Evolutionary conservation across 2,888 invertebrate species (phyloP), one percentile per base, ranked within the genome.

Genomic region (Ormyrus thymus): DNA sequence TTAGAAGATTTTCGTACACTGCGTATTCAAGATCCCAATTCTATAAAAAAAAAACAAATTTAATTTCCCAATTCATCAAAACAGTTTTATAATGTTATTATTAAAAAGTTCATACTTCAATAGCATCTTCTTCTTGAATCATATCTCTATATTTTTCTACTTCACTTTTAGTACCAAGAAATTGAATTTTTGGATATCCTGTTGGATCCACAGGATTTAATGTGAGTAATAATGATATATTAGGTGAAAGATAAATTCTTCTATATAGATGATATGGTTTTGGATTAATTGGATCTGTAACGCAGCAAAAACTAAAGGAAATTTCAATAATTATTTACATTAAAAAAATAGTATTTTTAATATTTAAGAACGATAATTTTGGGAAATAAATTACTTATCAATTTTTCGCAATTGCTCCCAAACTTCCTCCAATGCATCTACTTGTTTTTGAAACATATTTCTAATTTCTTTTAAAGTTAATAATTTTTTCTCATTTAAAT

Each of bases 261-360:
- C 90, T 83, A 74, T 89, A 87, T 7, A 89, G 81, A 79, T 90
- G 89, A 70, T 84, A 84, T 8, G 87, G 87, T 76, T 87, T 88
- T 68, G 89, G 88, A 66, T 83, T 51, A 0, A 83, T 66, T 66
- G 90, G 90, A 83, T 89, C 90, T 15, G 87, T 80, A n/a, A 90
- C 84, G 82, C 86, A 86, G 59, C 89, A 89, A n/a, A 85, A 83
- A 53, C 90, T 90, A 59, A 83, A 76, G 78, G 61, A 29, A 73
- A 70, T 62, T 69, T 50, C 58, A 80, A 48, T 46, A 5, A 74
- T 45, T 64, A 15, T 70, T 51, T 70, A 66, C 13, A 45, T 55
- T 11, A 15, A 62, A n/a, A n/a, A 45, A n/a, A 61, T 46, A 58
- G 45, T 59, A 64, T 55, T 15, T 56, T 59, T 62, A 64, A 79